Evolutionary conservation across 2,113 vertebrate genomes (phyloP), one percentile per base, ranked within the genome.

Genomic region (Bagarius yarrelli): DNA sequence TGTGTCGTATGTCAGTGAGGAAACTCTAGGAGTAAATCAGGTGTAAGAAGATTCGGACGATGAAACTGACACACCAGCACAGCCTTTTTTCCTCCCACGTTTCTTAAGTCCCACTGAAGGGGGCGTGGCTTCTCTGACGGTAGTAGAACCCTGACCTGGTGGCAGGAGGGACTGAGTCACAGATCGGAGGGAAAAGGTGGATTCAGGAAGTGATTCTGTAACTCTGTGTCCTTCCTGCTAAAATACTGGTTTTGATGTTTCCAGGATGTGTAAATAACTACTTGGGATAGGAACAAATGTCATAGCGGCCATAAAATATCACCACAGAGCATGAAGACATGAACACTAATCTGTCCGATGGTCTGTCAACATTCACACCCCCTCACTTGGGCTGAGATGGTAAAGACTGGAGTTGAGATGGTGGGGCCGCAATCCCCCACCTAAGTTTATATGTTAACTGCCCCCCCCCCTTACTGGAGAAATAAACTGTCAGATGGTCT

Each of bases 141-240:
- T 12, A 47, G 16, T 72, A 5, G 1, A 3, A 50, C 16, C 4
- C 3, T 50, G 21, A 57, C 5, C 6, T 1, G 59, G 60, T 32
- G 19, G 30, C 70, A 56, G 52, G 72, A 50, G 52, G 59, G 36
- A 44, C 84, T 86, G 88, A 87, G 82, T 86, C 84, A 87, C 85
- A 76, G 57, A 67, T 77, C 9, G 25, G 67, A 57, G 73, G 73
- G 72, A 87, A 61, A 57, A 73, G 78, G 52, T 86, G 84, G 30
- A 81, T 83, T 85, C 57, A 13, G 75, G 79, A 86, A 82, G 61
- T 4, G 12, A 30, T 84, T 79, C 83, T 27, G 50, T 73, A 84
- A 84, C 2, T 77, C 53, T 71, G 70, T 12, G 76, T 79, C 50
- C 76, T 88, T 86, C 78, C 73, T 78, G 70, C 50, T 21, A 60